Evolutionary conservation across 2,888 invertebrate genomes (phyloP).

Genomic region (Criorhina ranunculi): DNA sequence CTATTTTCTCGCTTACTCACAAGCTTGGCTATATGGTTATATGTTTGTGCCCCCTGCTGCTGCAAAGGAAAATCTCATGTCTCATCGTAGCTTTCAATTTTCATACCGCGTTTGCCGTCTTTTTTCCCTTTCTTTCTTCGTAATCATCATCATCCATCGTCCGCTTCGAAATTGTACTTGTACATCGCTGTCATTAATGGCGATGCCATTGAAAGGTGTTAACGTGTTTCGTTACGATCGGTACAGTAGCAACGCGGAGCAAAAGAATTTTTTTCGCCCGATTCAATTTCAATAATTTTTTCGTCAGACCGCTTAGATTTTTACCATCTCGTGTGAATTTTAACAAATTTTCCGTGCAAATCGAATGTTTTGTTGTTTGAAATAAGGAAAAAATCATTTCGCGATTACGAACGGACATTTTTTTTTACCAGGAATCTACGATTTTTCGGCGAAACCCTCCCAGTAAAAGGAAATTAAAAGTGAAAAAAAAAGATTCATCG

Average conservation of each 20-base stretch:
- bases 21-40: neutral
- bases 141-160: constrained; percentile 60
- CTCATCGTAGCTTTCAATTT: constrained; percentile 56
- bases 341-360: neutral
- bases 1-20: constrained; percentile 4
- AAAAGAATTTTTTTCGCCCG: constrained; percentile 54
- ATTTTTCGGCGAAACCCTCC: constrained; percentile 55
- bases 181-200: constrained; percentile 80
- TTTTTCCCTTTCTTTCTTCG: constrained; percentile 48
- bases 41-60: constrained; percentile 36
- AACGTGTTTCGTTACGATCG: constrained; percentile 77
- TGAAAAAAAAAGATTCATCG: constrained; percentile 26
- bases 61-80: constrained; percentile 34
- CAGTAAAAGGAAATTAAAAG: constrained; percentile 42
- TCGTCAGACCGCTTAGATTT: constrained; percentile 28
- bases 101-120: constrained; percentile 48
- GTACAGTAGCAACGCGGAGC: constrained; percentile 68
- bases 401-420: constrained; percentile 32
- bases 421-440: constrained; percentile 22
- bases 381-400: constrained; percentile 30
- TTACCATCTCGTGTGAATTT: neutral
- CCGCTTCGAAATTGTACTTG: constrained; percentile 57
- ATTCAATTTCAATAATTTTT: constrained; percentile 54
- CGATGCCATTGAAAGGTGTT: constrained; percentile 80
- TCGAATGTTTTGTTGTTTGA: neutral